A percentile compares a stretch with the other conserved stretches of the same genome.
These are phyloP conservation scores for Tachypleus tridentatus DNA, from an alignment of 1,140 invertebrate genomes.

Conservation along the genomic window DNA sequence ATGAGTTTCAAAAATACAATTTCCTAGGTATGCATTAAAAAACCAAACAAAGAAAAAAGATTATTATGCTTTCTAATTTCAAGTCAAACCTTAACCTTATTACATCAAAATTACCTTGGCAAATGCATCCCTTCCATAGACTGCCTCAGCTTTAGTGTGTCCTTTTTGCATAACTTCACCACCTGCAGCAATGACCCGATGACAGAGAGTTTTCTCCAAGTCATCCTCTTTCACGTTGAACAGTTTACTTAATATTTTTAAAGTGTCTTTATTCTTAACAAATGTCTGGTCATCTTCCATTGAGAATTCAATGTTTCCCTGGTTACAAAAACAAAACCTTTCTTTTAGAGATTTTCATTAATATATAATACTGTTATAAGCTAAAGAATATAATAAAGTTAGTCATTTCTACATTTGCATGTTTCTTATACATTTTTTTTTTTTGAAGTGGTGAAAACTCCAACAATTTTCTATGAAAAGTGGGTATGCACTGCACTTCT, in stretches of 20 bases:
- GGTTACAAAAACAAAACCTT: not conserved
- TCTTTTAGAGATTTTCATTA: not conserved
- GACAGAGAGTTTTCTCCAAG: conserved; percentile 62
- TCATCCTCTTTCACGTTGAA: conserved; percentile 58
- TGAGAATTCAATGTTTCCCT: conserved; percentile 18
- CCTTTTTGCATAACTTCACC: conserved; percentile 89
- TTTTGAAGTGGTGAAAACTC: not conserved
- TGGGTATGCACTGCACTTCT: too few relatives aligned
- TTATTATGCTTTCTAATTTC: too few relatives aligned
- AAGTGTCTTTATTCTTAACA: conserved; percentile 45
- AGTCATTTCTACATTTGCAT: conserved; percentile 38
- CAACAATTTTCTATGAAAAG: conserved; percentile 33
- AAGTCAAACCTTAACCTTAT: too few relatives aligned
- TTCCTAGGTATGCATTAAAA: too few relatives aligned
- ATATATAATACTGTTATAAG: not conserved
- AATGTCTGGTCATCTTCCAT: conserved; percentile 37
- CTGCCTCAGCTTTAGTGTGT: conserved; percentile 68
- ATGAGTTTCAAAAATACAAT: too few relatives aligned
- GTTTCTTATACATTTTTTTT: conserved; percentile 15
- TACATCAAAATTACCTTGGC: conserved; percentile 52
- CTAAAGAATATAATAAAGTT: not conserved
- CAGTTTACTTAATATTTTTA: conserved; percentile 51
- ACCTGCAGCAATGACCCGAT: conserved; percentile 78
- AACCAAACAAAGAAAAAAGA: too few relatives aligned
- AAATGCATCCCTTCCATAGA: conserved; percentile 83